Percentiles rank a stretch among this genome's conserved stretches.
phyloP scores from a whole-genome alignment of 1,140 invertebrate genomes.

The Tyrophagus putrescentiae region DNA sequence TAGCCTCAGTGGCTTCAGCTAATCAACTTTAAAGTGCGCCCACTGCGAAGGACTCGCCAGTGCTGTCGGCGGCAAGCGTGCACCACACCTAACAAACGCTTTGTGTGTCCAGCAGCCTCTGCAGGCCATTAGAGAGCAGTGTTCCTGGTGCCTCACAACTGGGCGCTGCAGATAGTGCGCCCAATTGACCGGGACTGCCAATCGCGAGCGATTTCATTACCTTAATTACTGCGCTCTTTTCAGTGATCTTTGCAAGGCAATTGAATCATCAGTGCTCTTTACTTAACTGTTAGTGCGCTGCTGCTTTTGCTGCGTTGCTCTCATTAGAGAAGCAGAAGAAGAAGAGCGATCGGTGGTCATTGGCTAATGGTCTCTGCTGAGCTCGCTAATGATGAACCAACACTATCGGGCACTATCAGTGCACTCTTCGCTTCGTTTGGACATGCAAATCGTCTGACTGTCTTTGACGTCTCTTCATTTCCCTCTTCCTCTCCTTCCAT shows the following conservation, averaged over 20 bases:
- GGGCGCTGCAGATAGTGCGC: background rate
- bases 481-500: background rate
- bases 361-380: too few species aligned
- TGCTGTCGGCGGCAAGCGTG: background rate
- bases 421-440: background rate
- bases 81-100: background rate
- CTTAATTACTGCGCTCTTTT: too few species aligned
- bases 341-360: too few species aligned
- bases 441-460: too few species aligned
- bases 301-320: too few species aligned
- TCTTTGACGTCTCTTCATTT: background rate
- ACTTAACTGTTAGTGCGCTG: too few species aligned
- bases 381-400: too few species aligned
- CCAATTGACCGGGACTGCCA: background rate
- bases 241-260: too few species aligned
- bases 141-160: background rate
- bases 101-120: background rate
- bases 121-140: background rate
- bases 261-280: too few species aligned
- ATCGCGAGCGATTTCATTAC: background rate
- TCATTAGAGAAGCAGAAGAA: too few species aligned
- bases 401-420: too few species aligned
- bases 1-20: too few species aligned
- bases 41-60: background rate
- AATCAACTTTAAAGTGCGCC: slow-evolving; percentile 4